Base-by-base conservation (phyloP, 2,888 invertebrate genomes). In the Coenonympha arcania region DNA sequence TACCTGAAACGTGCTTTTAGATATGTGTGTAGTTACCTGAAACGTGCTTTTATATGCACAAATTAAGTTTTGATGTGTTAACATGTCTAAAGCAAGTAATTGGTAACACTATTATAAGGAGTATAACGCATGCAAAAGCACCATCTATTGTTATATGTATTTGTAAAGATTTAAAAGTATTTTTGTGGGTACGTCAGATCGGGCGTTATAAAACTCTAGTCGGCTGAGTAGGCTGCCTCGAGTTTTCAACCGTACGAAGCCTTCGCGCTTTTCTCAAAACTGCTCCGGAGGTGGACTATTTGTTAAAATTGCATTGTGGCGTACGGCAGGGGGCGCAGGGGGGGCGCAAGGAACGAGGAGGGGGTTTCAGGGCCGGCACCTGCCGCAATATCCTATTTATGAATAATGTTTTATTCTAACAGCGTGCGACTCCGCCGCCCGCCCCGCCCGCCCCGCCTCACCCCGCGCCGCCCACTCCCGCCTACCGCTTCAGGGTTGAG, bases 371-470 rank as follows among this genome's bases (percentile, higher is more conserved):
- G 64, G 62, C 61, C 52, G 63, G 61, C 70, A 71, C 72, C 75
- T 77, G 77, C 72, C 74, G 79, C 83, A 84, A 83, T 83, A 79
- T 80, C 78, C 83, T 83, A 82, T 83, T 85, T 85, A 85, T 85
- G 85, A 85, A 85, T 84, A 85, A 85, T 84, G 83, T 85, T 85
- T 84, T 84, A 84, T 85, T 84, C 85, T 79, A 80, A 78, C 74
- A 79, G 81, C 84, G 84, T 85, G 76, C 83, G 79, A 69, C 72
- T 69, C 68, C 67, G 63, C 60, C 59, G 66, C 49, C 58, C 54
- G 41, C 54, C 52, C 61, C 55, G 53, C 53, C 48, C 48, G 48
- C 61, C 36, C 36, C 31, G 24, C 47, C 28, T 4, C 34, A 15
- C 47, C 50, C 52, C 34, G 20, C 46, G 3, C 34, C 39, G 34